These are phyloP conservation scores for Syngnathoides biaculeatus DNA, from an alignment of 2,113 vertebrate genomes.

Conservation along the genomic window DNA sequence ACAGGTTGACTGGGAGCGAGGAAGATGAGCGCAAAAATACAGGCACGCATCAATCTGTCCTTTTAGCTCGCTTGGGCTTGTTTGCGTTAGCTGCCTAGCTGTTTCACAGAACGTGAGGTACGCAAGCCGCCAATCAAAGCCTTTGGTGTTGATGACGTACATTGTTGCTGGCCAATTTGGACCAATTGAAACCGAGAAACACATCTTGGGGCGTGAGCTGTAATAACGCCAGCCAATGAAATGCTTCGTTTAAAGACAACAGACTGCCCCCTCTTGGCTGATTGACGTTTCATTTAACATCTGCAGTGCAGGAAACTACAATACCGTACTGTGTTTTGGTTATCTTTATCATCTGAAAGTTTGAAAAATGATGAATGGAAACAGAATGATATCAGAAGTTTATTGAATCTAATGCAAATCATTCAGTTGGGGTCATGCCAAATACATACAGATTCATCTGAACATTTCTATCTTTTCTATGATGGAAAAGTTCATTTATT, in stretches of 20 bases:
- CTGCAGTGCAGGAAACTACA: constrained; percentile 28
- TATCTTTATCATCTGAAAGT: neutral
- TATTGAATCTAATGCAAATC: neutral
- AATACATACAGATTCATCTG: neutral
- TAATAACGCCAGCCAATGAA: constrained; percentile 19
- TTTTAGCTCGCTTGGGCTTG: constrained; percentile 28
- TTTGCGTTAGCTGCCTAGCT: constrained; percentile 39
- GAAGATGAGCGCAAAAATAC: constrained; percentile 29
- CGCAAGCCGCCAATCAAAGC: constrained; percentile 10
- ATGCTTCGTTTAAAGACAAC: neutral
- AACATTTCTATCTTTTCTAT: no score
- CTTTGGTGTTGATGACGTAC: constrained; percentile 38
- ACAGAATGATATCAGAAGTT: neutral
- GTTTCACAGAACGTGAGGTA: constrained; percentile 8
- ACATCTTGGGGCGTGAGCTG: constrained; percentile 13
- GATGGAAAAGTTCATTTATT: no score
- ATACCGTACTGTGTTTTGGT: neutral
- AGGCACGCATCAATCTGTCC: constrained; percentile 26
- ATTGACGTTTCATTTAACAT: constrained; percentile 49
- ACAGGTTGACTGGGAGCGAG: constrained; percentile 23
- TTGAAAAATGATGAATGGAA: no score
- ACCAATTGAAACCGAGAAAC: constrained; percentile 42
- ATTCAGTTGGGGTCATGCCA: neutral
- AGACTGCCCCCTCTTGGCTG: constrained; percentile 17
- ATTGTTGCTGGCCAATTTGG: constrained; percentile 46